Evolutionary conservation across 2,888 invertebrate genomes (phyloP).

Genomic region (Acleris sparsana): DNA sequence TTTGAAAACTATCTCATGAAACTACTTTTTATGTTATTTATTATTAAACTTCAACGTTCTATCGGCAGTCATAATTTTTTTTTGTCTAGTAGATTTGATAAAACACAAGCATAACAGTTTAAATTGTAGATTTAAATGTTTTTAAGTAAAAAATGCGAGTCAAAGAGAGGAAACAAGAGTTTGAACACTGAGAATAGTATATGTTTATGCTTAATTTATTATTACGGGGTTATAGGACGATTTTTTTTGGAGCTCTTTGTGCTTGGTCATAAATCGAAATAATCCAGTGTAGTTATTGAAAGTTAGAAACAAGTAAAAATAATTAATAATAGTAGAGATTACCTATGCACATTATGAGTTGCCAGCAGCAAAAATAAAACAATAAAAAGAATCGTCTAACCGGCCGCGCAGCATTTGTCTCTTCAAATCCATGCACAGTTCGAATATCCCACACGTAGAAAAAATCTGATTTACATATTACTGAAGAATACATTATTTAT

Average conservation of each 20-base stretch:
- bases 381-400: neutral
- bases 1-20: too few relatives aligned
- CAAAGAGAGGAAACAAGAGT: neutral
- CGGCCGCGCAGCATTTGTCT: constrained; percentile 5
- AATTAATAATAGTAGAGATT: too few relatives aligned
- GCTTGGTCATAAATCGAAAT: neutral
- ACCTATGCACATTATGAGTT: too few relatives aligned
- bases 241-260: too few relatives aligned
- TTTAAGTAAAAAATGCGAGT: too few relatives aligned
- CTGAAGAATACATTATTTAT: constrained; percentile 25
- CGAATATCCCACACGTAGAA: constrained; percentile 17
- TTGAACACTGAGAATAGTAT: neutral
- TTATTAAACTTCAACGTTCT: too few relatives aligned
- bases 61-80: too few relatives aligned
- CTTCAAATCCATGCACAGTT: constrained; percentile 1
- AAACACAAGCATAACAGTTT: too few relatives aligned
- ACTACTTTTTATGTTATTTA: too few relatives aligned
- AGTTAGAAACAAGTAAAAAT: too few relatives aligned
- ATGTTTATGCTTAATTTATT: neutral
- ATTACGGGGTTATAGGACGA: neutral
- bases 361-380: neutral
- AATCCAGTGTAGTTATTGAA: neutral
- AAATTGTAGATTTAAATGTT: too few relatives aligned
- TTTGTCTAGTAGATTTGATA: too few relatives aligned
- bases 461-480: constrained; percentile 22